Conservation (phyloP, 2,797 vertebrate genomes). For the Propithecus deckenii region DNA sequence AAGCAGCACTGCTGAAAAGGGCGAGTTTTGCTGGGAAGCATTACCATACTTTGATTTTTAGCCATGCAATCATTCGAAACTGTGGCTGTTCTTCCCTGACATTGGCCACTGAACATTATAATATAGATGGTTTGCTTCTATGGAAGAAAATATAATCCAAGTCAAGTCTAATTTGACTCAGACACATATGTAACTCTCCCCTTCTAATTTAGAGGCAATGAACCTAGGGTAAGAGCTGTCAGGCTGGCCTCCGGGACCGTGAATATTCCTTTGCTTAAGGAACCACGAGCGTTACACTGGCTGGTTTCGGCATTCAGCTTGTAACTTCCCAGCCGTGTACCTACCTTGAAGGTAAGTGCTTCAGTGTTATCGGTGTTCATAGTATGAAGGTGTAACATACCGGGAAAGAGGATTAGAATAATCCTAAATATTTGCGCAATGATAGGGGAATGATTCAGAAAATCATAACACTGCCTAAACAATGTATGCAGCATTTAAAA, state of each 20-base stretch:
- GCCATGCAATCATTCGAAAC: constrained; percentile 75
- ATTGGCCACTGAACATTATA: constrained; percentile 76
- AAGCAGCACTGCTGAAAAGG: constrained; percentile 65
- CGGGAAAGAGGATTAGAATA: not conserved
- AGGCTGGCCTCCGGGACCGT: not conserved
- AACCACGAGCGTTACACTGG: not conserved
- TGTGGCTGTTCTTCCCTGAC: constrained; percentile 55
- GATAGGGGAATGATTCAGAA: not conserved
- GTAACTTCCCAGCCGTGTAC: not conserved
- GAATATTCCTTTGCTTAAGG: constrained; percentile 55
- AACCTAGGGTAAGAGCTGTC: constrained; percentile 56
- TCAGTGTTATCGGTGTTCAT: not conserved
- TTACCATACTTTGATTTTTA: constrained; percentile 71
- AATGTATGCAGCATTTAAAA: not conserved
- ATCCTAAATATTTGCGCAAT: not conserved
- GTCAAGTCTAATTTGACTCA: constrained; percentile 61
- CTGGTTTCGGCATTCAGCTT: not conserved
- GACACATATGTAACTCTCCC: constrained; percentile 56
- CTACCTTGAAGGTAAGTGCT: not conserved
- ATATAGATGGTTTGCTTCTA: constrained; percentile 75
- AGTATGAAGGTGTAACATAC: not conserved
- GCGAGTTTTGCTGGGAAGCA: constrained; percentile 64
- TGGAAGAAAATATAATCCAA: constrained; percentile 68
- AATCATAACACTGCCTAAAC: not conserved
- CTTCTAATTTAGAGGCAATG: constrained; percentile 69